Evolutionary conservation across 2,888 invertebrate genomes (phyloP), one percentile per base, ranked within the genome.

Genomic region (Cataglyphis cursor): DNA sequence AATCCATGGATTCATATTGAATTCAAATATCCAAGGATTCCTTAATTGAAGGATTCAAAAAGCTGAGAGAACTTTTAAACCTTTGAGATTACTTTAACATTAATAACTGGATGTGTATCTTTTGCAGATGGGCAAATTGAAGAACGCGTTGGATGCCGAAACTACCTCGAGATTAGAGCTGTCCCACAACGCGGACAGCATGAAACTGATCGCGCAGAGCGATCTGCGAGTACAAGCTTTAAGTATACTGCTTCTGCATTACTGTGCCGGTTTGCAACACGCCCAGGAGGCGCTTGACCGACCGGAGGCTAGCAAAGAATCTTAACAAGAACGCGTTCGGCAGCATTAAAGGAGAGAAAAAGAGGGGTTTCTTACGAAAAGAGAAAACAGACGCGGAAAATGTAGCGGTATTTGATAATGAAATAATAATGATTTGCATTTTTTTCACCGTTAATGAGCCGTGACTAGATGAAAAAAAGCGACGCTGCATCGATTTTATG

Each of bases 171-270:
- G 95, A 92, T 89, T 93, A 90, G 93, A 93, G 80, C 88, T 94
- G 87, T 92, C 94, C 24, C 94, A 94, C 59, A 91, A 85, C 31
- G 74, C 86, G 38, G 93, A 94, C 75, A 93, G 91, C 85, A 89
- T 90, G 35, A 94, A 92, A 86, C 90, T 94, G 88, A 94, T 94
- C 61, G 90, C 91, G 88, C 97, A 97, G 93, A 97, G 97, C 62
- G 99, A 99, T 93, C 97, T 98, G 88, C 97, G 98, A 92, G 97
- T 98, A 9, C 98, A 98, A 95, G 98, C 98, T 0, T 96, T 99
- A 86, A 98, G 99, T 72, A 97, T 99, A 75, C 96, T 99, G 88
- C 98, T 99, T 97, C 95, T 99, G 88, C 99, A 99, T 95, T 98
- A 98, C 95, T 99, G 99, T 95, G 98, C 99, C 4, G 99, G 98